These are phyloP conservation scores for Antechinus stuartii DNA, from an alignment of 2,113 vertebrate genomes.

Conservation along the genomic window DNA sequence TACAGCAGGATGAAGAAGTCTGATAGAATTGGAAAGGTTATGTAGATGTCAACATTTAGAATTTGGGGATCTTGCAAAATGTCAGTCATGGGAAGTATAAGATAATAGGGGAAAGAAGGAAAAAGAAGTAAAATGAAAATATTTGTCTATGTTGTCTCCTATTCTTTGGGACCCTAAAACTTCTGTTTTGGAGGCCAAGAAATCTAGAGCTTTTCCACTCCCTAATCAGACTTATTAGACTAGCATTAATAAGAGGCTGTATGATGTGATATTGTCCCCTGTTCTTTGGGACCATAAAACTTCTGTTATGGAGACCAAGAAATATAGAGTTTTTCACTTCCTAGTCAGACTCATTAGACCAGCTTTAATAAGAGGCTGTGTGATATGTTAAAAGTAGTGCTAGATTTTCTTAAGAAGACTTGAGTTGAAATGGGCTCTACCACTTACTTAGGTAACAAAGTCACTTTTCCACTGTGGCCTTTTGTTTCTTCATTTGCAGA, in stretches of 20 bases:
- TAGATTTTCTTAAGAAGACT: neutral
- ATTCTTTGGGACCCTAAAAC: neutral
- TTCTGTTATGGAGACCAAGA: neutral
- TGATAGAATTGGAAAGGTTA: conserved; percentile 20
- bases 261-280: neutral
- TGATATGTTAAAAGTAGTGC: conserved; percentile 3
- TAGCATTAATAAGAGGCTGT: neutral
- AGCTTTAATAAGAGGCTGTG: neutral
- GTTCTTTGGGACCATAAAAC: neutral
- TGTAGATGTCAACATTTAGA: conserved; percentile 41
- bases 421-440: conserved; percentile 33
- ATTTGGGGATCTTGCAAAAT: conserved; percentile 24
- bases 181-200: neutral
- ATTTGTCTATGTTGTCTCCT: neutral
- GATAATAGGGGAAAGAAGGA: neutral
- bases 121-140: conserved; percentile 22
- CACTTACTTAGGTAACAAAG: neutral
- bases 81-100: neutral
- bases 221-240: neutral
- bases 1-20: conserved; percentile 34
- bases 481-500: conserved; percentile 17
- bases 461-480: conserved; percentile 1
- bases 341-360: neutral
- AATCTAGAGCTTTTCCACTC: neutral
- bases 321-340: neutral